Percentiles rank a stretch among this genome's conserved stretches.
Evolutionary conservation across 2,797 vertebrate species (phyloP).

Genomic region (Schizopygopsis pylzovi): DNA sequence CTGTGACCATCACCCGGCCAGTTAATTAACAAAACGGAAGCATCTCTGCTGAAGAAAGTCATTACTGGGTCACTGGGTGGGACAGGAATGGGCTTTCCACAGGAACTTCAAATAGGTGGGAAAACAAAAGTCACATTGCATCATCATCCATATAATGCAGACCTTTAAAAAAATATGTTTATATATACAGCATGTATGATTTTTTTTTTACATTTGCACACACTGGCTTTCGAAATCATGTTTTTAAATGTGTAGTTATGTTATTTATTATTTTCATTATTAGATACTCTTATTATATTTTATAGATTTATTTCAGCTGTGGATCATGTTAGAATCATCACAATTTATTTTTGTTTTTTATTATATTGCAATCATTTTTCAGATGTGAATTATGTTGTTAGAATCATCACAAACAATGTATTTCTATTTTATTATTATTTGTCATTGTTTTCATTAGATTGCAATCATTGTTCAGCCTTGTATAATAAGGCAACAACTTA

Average conservation of each 20-base stretch:
- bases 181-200: background rate
- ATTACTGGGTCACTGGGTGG: conserved; percentile 31
- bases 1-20: background rate
- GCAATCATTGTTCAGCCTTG: too few relatives aligned
- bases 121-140: background rate
- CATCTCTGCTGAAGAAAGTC: conserved; percentile 12
- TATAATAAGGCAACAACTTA: too few relatives aligned
- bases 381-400: too few relatives aligned
- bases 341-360: too few relatives aligned
- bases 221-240: background rate
- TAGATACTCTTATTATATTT: background rate
- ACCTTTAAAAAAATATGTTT: background rate
- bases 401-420: too few relatives aligned
- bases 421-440: too few relatives aligned
- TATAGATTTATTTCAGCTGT: too few relatives aligned
- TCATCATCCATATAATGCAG: background rate
- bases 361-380: too few relatives aligned
- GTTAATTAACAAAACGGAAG: conserved; percentile 40
- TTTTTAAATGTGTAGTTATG: background rate
- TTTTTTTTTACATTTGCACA: background rate
- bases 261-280: background rate
- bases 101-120: background rate
- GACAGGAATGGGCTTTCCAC: conserved; percentile 3
- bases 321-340: too few relatives aligned
- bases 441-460: too few relatives aligned